These are phyloP conservation scores for Crotalus helleri DNA, from an alignment of 2,113 vertebrate species.

Conservation along the genomic window DNA sequence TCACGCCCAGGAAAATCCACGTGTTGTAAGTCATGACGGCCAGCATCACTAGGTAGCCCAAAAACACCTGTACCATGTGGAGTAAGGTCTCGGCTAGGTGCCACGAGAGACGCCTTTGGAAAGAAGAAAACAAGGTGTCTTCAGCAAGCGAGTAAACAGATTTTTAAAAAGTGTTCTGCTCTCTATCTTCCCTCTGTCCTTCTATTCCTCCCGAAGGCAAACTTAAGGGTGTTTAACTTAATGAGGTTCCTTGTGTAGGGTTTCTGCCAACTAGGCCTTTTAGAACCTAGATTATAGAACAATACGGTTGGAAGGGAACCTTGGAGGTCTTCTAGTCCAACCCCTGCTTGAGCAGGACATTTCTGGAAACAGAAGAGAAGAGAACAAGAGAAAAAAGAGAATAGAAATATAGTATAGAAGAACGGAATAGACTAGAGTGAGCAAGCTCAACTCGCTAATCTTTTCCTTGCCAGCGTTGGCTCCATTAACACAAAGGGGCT, in stretches of 20 bases:
- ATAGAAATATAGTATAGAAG: no score
- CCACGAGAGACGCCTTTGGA: conserved; percentile 71
- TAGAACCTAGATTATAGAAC: neutral
- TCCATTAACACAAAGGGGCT: neutral
- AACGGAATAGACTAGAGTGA: neutral
- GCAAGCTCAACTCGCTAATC: neutral
- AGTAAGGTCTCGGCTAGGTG: conserved; percentile 77
- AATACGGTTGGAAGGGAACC: no score
- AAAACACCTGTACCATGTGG: conserved; percentile 84
- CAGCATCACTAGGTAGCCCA: conserved; percentile 92
- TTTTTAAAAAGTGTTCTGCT: neutral
- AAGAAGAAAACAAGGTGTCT: neutral
- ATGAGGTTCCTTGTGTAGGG: no score
- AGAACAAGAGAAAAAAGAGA: no score
- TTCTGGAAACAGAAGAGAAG: no score
- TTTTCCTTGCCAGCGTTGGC: neutral
- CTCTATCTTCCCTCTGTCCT: neutral
- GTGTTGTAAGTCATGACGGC: conserved; percentile 95
- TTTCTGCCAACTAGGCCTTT: no score
- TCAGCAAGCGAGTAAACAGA: neutral
- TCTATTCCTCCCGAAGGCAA: neutral
- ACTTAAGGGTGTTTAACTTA: neutral
- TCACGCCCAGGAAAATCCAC: conserved; percentile 89
- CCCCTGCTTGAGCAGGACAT: no score
- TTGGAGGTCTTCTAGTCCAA: no score